Evolutionary conservation across 53 echinoderm and acorn worm genomes (phyloP), one percentile per base, ranked within the genome.

Genomic region (Paracentrotus lividus): DNA sequence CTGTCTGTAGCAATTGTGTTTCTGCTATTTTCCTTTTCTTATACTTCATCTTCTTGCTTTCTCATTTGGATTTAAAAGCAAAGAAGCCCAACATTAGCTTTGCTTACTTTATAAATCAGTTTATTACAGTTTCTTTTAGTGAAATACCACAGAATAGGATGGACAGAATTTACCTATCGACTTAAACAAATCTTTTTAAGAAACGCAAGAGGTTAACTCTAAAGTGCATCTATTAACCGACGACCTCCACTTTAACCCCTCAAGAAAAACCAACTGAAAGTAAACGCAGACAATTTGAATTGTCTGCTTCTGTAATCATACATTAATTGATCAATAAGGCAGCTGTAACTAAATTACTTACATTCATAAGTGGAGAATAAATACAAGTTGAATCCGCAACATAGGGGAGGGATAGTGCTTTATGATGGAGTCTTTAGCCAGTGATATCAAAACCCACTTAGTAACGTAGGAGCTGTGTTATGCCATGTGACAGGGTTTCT

Each of bases 271-370:
- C 88, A 61, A 42, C 3, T 12, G 12, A 66, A 36, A 42, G 42
- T 61, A 45, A 65, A 43, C 66, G 20, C 12, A 45, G 36, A 65
- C 42, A 65, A 90, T 61, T 49, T 66, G 90, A 65, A 65, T 64
- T 90, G 90, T 90, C 64, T 65, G 40, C 45, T 65, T 61, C 45
- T 66, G 66, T 90, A 42, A 90, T 42, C 44, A 40, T n/a, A 40
- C 43, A 61, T 90, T 65, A 90, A 90, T 88, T 65, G 90, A 90
- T 90, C 90, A 90, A 90, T 64, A 61, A 65, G 66, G 90, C 43
- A 61, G 40, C 64, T 51, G 49, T 67, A 90, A 90, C 90, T 42
- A 42, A 66, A 40, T 90, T 64, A 64, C 64, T 90, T 90, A 64
- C 90, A 66, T 55, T 55, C 57, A 38, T 38, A 54, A 33, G 54